Conservation (phyloP, 2,797 vertebrate species). For the Coluber constrictor region DNA sequence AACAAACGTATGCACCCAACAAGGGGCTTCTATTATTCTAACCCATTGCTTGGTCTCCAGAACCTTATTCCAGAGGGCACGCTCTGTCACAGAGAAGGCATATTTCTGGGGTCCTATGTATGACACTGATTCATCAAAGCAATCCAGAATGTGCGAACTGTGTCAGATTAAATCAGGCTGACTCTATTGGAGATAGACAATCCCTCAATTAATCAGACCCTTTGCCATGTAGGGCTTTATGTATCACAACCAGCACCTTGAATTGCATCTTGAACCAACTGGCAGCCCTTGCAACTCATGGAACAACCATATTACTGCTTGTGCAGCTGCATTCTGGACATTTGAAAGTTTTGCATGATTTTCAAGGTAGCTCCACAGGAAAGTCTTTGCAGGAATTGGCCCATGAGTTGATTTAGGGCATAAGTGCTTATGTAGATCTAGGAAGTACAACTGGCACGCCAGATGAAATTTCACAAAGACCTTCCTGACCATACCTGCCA, state of each 20-base stretch:
- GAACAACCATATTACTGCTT: background rate
- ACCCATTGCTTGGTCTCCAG: background rate
- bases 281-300: background rate
- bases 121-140: background rate
- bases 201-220: background rate
- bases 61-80: background rate
- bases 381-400: background rate
- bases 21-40: background rate
- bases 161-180: background rate
- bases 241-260: background rate
- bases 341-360: background rate
- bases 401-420: background rate
- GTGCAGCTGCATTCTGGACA: background rate
- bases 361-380: background rate
- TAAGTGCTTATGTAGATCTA: background rate
- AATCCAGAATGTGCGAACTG: background rate
- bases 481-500: background rate
- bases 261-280: background rate
- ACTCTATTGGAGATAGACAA: background rate
- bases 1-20: background rate
- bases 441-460: background rate
- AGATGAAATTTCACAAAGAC: background rate
- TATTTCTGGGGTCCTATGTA: background rate
- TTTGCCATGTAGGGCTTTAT: background rate
- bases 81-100: background rate